Evolutionary conservation across 2,113 vertebrate genomes (phyloP).

Genomic region (Egretta garzetta): DNA sequence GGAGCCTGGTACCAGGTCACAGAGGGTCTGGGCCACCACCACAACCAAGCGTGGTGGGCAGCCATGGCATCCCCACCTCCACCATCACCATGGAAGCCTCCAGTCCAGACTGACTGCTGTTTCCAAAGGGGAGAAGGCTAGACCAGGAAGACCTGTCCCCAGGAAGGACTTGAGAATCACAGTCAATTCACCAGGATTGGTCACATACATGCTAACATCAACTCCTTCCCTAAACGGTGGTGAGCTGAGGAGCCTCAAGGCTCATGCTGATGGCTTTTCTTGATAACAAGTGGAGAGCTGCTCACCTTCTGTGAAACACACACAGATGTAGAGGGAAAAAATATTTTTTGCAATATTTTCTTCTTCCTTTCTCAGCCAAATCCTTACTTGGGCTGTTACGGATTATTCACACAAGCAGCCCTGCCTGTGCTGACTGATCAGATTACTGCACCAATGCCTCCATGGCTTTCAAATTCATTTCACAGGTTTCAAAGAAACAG

Average conservation of each 20-base stretch:
- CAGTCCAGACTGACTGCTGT: fast-evolving
- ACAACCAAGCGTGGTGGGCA: fast-evolving
- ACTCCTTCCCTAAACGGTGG: not conserved
- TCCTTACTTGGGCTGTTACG: not conserved
- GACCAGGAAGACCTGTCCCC: not conserved
- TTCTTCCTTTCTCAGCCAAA: not conserved
- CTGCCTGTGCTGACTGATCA: not conserved
- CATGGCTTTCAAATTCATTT: constrained; percentile 37
- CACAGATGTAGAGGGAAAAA: not conserved
- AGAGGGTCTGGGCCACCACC: not conserved
- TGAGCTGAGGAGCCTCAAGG: not conserved
- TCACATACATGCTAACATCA: not conserved
- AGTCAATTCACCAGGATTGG: not conserved
- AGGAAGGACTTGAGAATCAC: not conserved
- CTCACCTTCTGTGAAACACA: not conserved
- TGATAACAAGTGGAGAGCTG: not conserved
- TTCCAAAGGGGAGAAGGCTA: not conserved
- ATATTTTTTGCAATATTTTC: not conserved
- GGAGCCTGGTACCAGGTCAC: not conserved
- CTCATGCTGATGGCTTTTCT: not conserved
- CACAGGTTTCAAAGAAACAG: constrained; percentile 49
- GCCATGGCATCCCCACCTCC: not conserved
- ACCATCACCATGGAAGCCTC: not conserved
- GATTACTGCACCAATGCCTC: not conserved
- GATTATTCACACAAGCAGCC: not conserved